phyloP scores from a whole-genome alignment of 2,797 vertebrate genomes.

The Gouania willdenowi region DNA sequence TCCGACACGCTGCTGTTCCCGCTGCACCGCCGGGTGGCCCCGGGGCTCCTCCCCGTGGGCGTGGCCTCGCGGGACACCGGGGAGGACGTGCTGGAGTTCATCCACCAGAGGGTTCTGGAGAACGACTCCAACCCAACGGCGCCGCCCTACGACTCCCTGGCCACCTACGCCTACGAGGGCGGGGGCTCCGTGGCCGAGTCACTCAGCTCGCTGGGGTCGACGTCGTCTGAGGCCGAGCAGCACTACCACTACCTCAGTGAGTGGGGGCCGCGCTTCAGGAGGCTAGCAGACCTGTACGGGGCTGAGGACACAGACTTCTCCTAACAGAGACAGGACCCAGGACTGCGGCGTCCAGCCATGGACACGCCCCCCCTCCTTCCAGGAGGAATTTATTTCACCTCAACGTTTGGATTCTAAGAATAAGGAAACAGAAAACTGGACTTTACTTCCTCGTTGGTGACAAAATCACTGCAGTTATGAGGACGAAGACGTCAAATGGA shows the following conservation, averaged over 20 bases:
- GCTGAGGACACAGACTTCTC: slow-evolving; percentile 87
- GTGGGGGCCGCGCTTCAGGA: slow-evolving; percentile 93
- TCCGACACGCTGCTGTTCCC: slow-evolving; percentile 80
- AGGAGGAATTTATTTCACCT: too few relatives aligned
- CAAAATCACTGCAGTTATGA: too few relatives aligned
- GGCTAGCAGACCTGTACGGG: slow-evolving; percentile 91
- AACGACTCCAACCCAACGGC: slow-evolving; percentile 86
- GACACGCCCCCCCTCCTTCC: too few relatives aligned
- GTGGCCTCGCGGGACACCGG: slow-evolving; percentile 75
- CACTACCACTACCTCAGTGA: slow-evolving; percentile 95
- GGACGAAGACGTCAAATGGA: too few relatives aligned
- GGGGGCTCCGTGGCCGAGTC: slow-evolving; percentile 88
- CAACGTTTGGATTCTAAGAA: too few relatives aligned
- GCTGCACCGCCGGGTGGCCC: slow-evolving; percentile 58
- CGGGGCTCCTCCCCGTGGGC: slow-evolving; percentile 64
- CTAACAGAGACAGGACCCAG: slow-evolving; percentile 56
- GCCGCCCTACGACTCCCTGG: slow-evolving; percentile 92
- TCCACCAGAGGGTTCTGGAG: slow-evolving; percentile 89
- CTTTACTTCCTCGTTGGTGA: too few relatives aligned
- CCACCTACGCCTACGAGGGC: slow-evolving; percentile 93
- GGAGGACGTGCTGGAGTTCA: slow-evolving; percentile 90
- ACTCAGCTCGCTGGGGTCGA: slow-evolving; percentile 89
- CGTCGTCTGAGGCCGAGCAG: slow-evolving; percentile 84
- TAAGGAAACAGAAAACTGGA: too few relatives aligned
- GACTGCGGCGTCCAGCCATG: background rate